A percentile compares a stretch with the other conserved stretches of the same genome.
Conservation (phyloP, 2,888 invertebrate species). For the Dryadula phaetusa region DNA sequence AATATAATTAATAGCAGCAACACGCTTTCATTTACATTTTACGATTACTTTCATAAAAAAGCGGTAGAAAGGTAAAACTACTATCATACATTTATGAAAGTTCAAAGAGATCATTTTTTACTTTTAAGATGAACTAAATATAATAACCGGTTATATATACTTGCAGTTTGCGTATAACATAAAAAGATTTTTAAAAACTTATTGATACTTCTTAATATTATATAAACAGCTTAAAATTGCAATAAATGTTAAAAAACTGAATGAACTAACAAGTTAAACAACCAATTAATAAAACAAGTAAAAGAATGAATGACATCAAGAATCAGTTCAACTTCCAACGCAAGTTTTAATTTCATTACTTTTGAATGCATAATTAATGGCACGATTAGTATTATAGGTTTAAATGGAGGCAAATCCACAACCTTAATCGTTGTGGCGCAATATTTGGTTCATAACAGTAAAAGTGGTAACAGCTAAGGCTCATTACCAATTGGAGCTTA, state of each 20-base stretch:
- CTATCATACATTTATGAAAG: constrained; percentile 15
- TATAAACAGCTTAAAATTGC: neutral
- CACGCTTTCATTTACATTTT: constrained; percentile 15
- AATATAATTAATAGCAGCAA: constrained; percentile 2
- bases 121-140: constrained; percentile 1
- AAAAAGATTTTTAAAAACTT: neutral
- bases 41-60: constrained; percentile 28
- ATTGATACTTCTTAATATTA: neutral
- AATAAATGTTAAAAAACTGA: neutral
- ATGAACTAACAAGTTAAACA: constrained; percentile 5
- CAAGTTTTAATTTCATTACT: constrained; percentile 13
- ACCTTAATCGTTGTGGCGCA: constrained; percentile 26
- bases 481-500: neutral
- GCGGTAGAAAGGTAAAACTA: constrained; percentile 26
- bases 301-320: constrained; percentile 5
- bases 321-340: constrained; percentile 14
- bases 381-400: constrained; percentile 3
- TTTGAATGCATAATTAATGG: constrained; percentile 23
- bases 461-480: constrained; percentile 1
- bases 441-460: constrained; percentile 9
- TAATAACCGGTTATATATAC: neutral
- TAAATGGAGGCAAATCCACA: constrained; percentile 21
- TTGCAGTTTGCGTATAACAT: neutral
- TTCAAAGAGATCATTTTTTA: constrained; percentile 9
- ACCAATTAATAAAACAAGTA: constrained; percentile 2